phyloP scores from a whole-genome alignment of 2,888 invertebrate species.

The Cremastinae sp. region DNA sequence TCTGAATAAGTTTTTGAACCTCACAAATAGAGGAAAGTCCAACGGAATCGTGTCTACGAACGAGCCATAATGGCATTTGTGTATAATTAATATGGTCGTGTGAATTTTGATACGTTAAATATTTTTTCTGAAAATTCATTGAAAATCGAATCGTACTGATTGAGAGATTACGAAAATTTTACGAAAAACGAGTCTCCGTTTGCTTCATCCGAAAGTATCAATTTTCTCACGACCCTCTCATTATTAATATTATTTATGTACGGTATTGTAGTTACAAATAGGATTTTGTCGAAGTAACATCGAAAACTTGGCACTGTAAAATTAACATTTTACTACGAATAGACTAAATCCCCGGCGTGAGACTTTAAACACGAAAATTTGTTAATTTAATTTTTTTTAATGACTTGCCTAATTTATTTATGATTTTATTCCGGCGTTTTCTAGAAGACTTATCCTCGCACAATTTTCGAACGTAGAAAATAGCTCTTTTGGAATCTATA shows the following conservation, averaged over 20 bases:
- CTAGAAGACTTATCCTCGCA: neutral
- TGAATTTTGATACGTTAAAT: constrained; percentile 16
- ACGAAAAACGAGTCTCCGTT: constrained; percentile 28
- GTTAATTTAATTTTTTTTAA: constrained; percentile 16
- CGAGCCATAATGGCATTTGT: constrained; percentile 37
- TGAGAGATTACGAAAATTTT: constrained; percentile 32
- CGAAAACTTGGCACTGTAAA: constrained; percentile 48
- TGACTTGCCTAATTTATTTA: constrained; percentile 55
- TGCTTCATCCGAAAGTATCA: constrained; percentile 32
- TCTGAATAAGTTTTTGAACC: neutral
- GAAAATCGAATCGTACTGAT: constrained; percentile 44
- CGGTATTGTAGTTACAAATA: constrained; percentile 45
- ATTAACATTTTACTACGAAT: constrained; percentile 43
- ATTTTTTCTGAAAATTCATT: neutral
- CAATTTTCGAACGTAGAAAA: constrained; percentile 5
- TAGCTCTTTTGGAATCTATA: constrained; percentile 8
- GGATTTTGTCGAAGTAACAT: constrained; percentile 24
- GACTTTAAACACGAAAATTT: constrained; percentile 39
- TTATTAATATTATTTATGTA: constrained; percentile 57
- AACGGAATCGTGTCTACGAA: constrained; percentile 27
- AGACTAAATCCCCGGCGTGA: constrained; percentile 48
- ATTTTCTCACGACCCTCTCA: constrained; percentile 30
- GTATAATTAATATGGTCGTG: constrained; percentile 43
- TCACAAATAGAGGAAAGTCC: neutral
- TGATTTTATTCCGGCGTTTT: constrained; percentile 31